Evolutionary conservation across 2,888 invertebrate genomes (phyloP), one percentile per base, ranked within the genome.

Genomic region (Adelognathus sp.): DNA sequence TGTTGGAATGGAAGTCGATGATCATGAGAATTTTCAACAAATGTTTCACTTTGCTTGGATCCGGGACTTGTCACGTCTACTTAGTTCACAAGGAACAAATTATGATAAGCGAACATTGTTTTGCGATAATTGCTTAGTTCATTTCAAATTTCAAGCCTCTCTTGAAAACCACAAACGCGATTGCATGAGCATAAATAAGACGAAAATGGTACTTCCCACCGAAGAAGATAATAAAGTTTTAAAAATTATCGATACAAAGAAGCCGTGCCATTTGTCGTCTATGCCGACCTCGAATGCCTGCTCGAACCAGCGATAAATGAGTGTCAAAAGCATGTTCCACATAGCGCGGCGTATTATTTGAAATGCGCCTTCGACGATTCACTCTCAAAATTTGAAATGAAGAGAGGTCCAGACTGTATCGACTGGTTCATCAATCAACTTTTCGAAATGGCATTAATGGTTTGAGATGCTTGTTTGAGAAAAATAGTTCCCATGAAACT

Each of bases 41-140:
- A 41, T 60, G 9, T 76, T 58, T 39, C 60, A 77, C 39, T 70
- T 44, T 76, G 67, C 63, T 29, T 74, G 67, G 66, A 82, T 80
- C 11, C 44, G 60, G 27, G 61, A 80, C 71, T 58, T 76, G 29
- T 82, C 74, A 18, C 64, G 74, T 11, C 44, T 79, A 16, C 24
- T 81, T 3, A 76, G 73, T 27, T 33, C 69, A 3, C 64, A 79
- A 70, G 21, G 73, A 24, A n/a, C 60, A 29, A 52, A 46, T 11
- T 11, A 52, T 54, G 0, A 76, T 18, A 1, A 16, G n/a, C 27
- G 16, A 14, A 58, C 29, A 11, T 63, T 6, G 7, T 41, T 78
- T 11, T 79, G 76, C 27, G 73, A 81, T 44, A 63, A 70, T 50
- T 78, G 76, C 21, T 50, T 78, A 58, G 41, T 31, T 50, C 58